phyloP scores from a whole-genome alignment of 2,797 vertebrate genomes.

The Strix occidentalis region DNA sequence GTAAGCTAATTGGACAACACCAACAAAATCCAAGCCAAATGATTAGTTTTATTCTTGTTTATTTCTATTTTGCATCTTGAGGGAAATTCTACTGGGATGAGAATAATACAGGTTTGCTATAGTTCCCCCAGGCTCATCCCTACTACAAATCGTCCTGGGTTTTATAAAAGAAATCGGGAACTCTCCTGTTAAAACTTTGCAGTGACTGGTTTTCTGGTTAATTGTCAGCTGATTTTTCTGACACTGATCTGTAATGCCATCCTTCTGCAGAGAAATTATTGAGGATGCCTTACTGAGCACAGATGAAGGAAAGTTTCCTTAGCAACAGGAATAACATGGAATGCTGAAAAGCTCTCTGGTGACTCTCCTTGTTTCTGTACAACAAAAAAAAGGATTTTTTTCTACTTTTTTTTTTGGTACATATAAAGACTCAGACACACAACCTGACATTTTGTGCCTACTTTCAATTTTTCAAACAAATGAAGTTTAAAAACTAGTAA shows the following conservation, averaged over 20 bases:
- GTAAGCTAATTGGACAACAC: background rate
- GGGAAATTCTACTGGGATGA: background rate
- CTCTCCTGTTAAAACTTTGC: background rate
- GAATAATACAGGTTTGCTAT: background rate
- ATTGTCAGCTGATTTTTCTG: background rate
- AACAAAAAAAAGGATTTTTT: background rate
- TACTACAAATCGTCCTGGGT: background rate
- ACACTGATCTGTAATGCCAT: background rate
- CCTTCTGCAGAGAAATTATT: background rate
- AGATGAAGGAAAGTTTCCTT: constrained; percentile 50
- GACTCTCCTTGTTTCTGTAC: constrained; percentile 14
- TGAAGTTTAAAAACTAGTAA: background rate
- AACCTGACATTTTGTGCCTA: background rate
- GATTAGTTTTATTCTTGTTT: background rate
- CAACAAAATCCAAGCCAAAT: background rate
- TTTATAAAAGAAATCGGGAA: background rate
- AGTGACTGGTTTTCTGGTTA: background rate
- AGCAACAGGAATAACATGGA: constrained; percentile 54
- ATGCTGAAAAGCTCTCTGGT: constrained; percentile 33
- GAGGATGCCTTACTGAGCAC: constrained; percentile 19
- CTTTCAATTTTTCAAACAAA: constrained; percentile 15
- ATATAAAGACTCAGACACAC: background rate
- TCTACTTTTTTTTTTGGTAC: background rate
- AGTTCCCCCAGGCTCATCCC: background rate
- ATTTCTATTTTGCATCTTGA: background rate